Evolutionary conservation across 2,888 invertebrate genomes (phyloP).

Genomic region (Epirrhoe alternata): DNA sequence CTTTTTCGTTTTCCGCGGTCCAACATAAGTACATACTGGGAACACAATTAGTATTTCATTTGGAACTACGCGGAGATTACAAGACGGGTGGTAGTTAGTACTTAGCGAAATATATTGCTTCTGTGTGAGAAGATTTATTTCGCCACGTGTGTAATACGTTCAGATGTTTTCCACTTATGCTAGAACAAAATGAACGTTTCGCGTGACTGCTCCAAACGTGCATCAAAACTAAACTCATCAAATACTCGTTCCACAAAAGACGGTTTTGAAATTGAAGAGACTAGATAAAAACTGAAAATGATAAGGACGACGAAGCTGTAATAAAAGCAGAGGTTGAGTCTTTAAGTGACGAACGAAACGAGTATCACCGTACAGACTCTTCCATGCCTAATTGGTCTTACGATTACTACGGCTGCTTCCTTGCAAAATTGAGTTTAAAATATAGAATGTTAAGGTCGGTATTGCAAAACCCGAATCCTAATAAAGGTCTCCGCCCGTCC

Average conservation of each 20-base stretch:
- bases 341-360: slow-evolving; percentile 58
- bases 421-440: slow-evolving; percentile 55
- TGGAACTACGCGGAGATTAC: slow-evolving; percentile 55
- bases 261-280: slow-evolving; percentile 30
- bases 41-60: slow-evolving; percentile 66
- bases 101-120: slow-evolving; percentile 54
- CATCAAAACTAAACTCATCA: slow-evolving; percentile 14
- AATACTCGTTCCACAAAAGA: slow-evolving; percentile 37
- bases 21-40: slow-evolving; percentile 49
- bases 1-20: slow-evolving; percentile 28
- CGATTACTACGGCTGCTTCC: slow-evolving; percentile 53
- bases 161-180: slow-evolving; percentile 40
- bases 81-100: slow-evolving; percentile 53
- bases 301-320: slow-evolving; percentile 53
- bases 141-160: slow-evolving; percentile 40
- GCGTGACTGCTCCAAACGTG: slow-evolving; percentile 42
- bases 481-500: slow-evolving; percentile 59
- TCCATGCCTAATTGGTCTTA: slow-evolving; percentile 65
- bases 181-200: slow-evolving; percentile 48
- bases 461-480: slow-evolving; percentile 51
- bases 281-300: slow-evolving; percentile 41
- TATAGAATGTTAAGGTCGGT: slow-evolving; percentile 52
- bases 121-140: slow-evolving; percentile 52
- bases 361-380: slow-evolving; percentile 54
- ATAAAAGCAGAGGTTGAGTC: slow-evolving; percentile 60